Evolutionary conservation across 1,140 invertebrate species (phyloP), one percentile per base, ranked within the genome.

Genomic region (Brachionus plicatilis): DNA sequence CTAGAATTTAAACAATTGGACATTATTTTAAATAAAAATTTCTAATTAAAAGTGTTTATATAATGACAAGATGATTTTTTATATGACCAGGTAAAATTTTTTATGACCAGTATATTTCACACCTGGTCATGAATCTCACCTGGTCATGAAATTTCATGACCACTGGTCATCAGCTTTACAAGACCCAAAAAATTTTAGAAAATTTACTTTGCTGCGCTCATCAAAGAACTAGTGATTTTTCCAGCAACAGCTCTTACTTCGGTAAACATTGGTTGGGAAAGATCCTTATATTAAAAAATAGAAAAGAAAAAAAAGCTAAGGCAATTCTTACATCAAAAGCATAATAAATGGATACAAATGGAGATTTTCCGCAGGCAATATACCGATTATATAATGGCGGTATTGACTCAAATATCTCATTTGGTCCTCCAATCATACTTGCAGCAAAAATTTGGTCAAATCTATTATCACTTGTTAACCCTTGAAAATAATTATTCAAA

Each of bases 191-290:
- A n/a, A n/a, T 37, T 37, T 41, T 45, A 60, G 66, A 29, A 92
- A 92, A 84, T 75, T 92, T 91, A 95, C 93, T 94, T 94, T 85
- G 95, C 92, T 83, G 94, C 93, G 76, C 91, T 92, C 85, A 92
- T 90, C 66, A 93, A 89, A 76, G 92, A 92, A 84, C 92, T 94
- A 87, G 94, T 95, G 14, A 97, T 91, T 91, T 95, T 95, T 86
- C 92, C 93, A 17, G 95, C 94, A 84, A 97, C 93, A 85, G 94
- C 94, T 88, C 94, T 95, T 45, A 97, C 94, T 89, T 97, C 94
- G 85, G 92, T 93, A 65, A 95, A 91, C 41, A 93, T 91, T 14
- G 92, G 93, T 53, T 93, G 93, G 41, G 85, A 92, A 91, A 82
- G 93, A 92, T 85, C 94, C 95, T 92, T 85, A 8, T 85, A 24